Evolutionary conservation across 2,888 invertebrate species (phyloP).

Genomic region (Eumerus sabulonum): DNA sequence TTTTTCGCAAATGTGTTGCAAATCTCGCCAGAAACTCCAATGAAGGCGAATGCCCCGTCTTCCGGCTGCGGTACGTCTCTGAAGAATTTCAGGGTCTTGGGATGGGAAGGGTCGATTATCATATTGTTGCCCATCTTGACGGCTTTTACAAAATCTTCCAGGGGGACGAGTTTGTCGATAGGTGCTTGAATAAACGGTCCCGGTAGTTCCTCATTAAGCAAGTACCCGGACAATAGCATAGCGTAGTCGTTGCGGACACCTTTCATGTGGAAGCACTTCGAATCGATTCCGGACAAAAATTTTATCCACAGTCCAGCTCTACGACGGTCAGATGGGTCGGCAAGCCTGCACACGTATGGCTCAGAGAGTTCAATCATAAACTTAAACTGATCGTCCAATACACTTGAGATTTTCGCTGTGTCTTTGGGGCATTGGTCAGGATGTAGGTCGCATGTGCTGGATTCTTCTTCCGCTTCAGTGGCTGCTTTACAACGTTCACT

Average conservation of each 20-base stretch:
- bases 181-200: conserved; percentile 80
- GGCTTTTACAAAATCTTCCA: conserved; percentile 76
- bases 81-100: conserved; percentile 80
- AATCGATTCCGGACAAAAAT: conserved; percentile 79
- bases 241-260: conserved; percentile 81
- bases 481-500: neutral
- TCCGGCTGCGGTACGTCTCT: conserved; percentile 79
- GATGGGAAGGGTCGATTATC: conserved; percentile 79
- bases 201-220: conserved; percentile 75
- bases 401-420: conserved; percentile 12
- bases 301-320: conserved; percentile 80
- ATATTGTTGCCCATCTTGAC: conserved; percentile 76
- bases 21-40: conserved; percentile 80
- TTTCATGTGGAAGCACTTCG: conserved; percentile 79
- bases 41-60: conserved; percentile 81
- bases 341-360: conserved; percentile 79
- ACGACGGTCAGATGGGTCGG: conserved; percentile 77
- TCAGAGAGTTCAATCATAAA: conserved; percentile 79
- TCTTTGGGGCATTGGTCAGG: conserved; percentile 27
- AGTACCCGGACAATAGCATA: conserved; percentile 79
- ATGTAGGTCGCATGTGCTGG: conserved; percentile 34
- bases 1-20: conserved; percentile 1
- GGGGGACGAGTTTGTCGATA: conserved; percentile 76
- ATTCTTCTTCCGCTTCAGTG: neutral
- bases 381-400: conserved; percentile 79